Evolutionary conservation across 2,797 vertebrate species (phyloP).

Genomic region (Euphonia xanthogaster): DNA sequence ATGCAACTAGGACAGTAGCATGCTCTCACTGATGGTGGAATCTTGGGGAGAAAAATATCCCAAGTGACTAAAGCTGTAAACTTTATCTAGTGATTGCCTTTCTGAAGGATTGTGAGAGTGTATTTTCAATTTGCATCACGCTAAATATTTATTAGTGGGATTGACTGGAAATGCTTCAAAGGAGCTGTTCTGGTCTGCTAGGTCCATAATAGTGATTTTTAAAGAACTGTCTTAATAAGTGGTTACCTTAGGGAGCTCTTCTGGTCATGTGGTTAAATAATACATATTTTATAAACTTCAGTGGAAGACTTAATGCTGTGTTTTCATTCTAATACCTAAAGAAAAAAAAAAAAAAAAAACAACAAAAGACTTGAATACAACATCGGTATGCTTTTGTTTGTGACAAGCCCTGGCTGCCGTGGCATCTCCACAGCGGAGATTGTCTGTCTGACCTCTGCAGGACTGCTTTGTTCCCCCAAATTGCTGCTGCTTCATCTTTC

Average conservation of each 20-base stretch:
- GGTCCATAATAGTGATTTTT: conserved; percentile 53
- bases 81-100: conserved; percentile 8
- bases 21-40: conserved; percentile 9
- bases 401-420: neutral
- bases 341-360: neutral
- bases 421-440: neutral
- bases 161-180: conserved; percentile 45
- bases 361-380: neutral
- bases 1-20: neutral
- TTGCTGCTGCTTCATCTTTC: neutral
- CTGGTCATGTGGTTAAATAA: conserved; percentile 30
- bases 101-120: neutral
- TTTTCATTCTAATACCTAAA: neutral
- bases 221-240: conserved; percentile 41
- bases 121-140: neutral
- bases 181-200: conserved; percentile 52
- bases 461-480: neutral
- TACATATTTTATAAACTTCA: conserved; percentile 42
- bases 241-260: conserved; percentile 34
- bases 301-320: neutral
- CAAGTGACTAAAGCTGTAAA: neutral
- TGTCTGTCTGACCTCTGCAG: neutral
- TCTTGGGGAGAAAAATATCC: neutral
- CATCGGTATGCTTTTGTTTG: neutral
- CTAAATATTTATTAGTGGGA: conserved; percentile 54